Percentiles rank a stretch among this genome's conserved stretches.
phyloP scores from a whole-genome alignment of 2,888 invertebrate genomes.

The Philaethria dido region DNA sequence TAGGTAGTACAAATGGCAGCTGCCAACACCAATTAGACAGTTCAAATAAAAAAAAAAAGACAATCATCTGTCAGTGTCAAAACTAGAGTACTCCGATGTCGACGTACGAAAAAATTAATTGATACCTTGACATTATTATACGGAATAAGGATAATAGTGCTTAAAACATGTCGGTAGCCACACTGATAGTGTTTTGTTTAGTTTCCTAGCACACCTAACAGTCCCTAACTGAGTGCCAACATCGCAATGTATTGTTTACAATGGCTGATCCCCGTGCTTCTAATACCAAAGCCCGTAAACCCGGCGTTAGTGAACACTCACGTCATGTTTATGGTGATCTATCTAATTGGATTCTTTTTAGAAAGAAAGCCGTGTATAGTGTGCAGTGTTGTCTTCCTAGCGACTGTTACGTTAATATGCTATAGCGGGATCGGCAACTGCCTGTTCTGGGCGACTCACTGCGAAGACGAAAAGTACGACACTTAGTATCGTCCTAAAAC shows the following conservation, averaged over 20 bases:
- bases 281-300: constrained; percentile 98
- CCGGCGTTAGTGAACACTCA: constrained; percentile 97
- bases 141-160: constrained; percentile 51
- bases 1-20: background rate
- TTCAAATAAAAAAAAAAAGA: background rate
- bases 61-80: constrained; percentile 34
- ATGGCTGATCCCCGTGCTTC: constrained; percentile 97
- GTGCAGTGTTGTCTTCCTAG: constrained; percentile 97
- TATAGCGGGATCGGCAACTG: constrained; percentile 98
- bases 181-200: constrained; percentile 42
- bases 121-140: constrained; percentile 45
- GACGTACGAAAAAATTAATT: constrained; percentile 34
- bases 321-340: constrained; percentile 98
- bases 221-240: constrained; percentile 16
- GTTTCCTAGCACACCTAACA: constrained; percentile 31
- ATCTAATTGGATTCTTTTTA: constrained; percentile 97
- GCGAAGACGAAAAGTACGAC: constrained; percentile 87
- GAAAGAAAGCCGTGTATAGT: constrained; percentile 98
- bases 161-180: constrained; percentile 66
- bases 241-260: constrained; percentile 96
- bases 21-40: background rate
- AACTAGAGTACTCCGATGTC: constrained; percentile 12
- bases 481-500: constrained; percentile 55
- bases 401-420: constrained; percentile 96
- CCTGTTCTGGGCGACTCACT: constrained; percentile 94